Evolutionary conservation across 2,888 invertebrate species (phyloP).

Genomic region (Drosophila stalkeri): DNA sequence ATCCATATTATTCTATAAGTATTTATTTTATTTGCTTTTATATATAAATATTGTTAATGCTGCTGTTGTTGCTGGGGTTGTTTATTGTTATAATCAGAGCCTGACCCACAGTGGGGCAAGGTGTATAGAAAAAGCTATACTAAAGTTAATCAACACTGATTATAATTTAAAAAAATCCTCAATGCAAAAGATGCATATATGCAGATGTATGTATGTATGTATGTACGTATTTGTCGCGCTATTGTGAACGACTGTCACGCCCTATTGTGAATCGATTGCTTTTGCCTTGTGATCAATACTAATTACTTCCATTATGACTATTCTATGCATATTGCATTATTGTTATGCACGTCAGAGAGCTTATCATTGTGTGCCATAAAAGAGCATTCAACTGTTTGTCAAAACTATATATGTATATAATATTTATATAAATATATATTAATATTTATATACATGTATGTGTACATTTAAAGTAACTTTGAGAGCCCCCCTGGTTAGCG

Average conservation of each 20-base stretch:
- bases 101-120: slow-evolving; percentile 47
- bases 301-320: slow-evolving; percentile 67
- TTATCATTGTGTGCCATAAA: slow-evolving; percentile 59
- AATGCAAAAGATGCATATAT: slow-evolving; percentile 3
- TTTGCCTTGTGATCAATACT: slow-evolving; percentile 62
- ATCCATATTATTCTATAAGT: slow-evolving; percentile 55
- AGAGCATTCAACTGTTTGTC: slow-evolving; percentile 62
- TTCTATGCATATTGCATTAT: slow-evolving; percentile 64
- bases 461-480: slow-evolving; percentile 13
- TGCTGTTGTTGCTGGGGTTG: slow-evolving; percentile 31
- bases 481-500: slow-evolving; percentile 30
- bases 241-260: slow-evolving; percentile 31
- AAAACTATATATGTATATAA: slow-evolving; percentile 26
- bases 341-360: slow-evolving; percentile 51
- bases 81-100: slow-evolving; percentile 66
- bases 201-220: background rate
- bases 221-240: background rate
- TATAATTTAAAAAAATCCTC: slow-evolving; percentile 2
- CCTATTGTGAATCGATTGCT: slow-evolving; percentile 33
- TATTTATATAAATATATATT: background rate
- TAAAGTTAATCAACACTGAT: slow-evolving; percentile 12
- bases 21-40: slow-evolving; percentile 25
- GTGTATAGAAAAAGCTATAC: slow-evolving; percentile 9
- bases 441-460: background rate
- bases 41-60: slow-evolving; percentile 13